A percentile compares a stretch with the other conserved stretches of the same genome.
Evolutionary conservation across 92 coral and sea anemone species (phyloP).

Genomic region (Porites lobata): DNA sequence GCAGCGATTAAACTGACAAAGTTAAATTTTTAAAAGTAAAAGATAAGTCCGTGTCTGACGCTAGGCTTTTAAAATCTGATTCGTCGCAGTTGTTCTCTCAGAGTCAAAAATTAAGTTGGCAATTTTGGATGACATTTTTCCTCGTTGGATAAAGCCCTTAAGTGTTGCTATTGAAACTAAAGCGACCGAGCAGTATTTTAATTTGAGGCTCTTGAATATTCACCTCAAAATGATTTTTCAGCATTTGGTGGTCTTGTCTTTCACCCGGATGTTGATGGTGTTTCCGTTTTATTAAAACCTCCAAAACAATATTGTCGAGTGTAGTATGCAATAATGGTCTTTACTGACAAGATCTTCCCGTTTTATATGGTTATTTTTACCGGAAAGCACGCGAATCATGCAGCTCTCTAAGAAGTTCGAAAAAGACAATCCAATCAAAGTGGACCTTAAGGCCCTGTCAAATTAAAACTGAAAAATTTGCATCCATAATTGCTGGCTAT

Average conservation of each 20-base stretch:
- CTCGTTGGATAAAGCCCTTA: background rate
- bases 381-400: slow-evolving; percentile 30
- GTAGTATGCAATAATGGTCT: slow-evolving; percentile 4
- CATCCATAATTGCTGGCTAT: slow-evolving; percentile 7
- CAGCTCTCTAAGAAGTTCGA: slow-evolving; percentile 18
- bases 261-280: slow-evolving; percentile 34
- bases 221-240: background rate
- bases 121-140: background rate
- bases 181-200: background rate
- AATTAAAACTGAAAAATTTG: slow-evolving; percentile 29
- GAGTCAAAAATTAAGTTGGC: background rate
- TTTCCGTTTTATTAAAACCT: slow-evolving; percentile 49
- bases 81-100: background rate
- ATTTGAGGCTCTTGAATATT: background rate
- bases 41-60: background rate
- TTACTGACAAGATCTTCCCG: slow-evolving; percentile 31
- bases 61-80: background rate
- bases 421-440: slow-evolving; percentile 12
- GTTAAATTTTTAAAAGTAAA: background rate
- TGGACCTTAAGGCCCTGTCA: slow-evolving; percentile 38
- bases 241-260: slow-evolving; percentile 17
- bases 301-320: slow-evolving; percentile 36
- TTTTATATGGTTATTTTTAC: slow-evolving; percentile 6
- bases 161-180: background rate
- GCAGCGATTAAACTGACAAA: background rate